Evolutionary conservation across 2,888 invertebrate species (phyloP), one percentile per base, ranked within the genome.

Genomic region (Seladonia tumulorum): DNA sequence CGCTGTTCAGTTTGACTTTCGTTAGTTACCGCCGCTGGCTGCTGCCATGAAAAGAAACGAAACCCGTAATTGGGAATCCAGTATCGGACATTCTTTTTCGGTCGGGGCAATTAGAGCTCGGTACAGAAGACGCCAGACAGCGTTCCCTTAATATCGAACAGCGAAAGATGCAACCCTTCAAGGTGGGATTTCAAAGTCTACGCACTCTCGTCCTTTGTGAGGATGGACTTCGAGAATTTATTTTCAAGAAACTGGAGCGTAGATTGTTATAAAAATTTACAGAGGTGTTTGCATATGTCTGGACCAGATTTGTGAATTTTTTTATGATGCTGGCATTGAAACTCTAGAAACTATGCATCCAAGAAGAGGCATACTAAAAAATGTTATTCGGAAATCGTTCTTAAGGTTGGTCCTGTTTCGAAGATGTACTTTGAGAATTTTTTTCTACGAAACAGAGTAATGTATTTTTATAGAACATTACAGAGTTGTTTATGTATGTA

Each of bases 1-100:
- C 53, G 66, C 35, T 35, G 35, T 22, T 29, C 35, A 18, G 35
- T 66, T 66, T 66, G 66, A 66, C 66, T 66, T 66, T 66, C 66
- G 66, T 66, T 66, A 63, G 63, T 63, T 63, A 63, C 63, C 29
- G 29, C 63, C 63, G 25, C 16, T 0, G 14, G 5, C 25, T 16
- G 63, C 16, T 29, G 16, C 63, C 29, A 2, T n/a, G 16, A 14
- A 63, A 63, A 29, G 25, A 63, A 63, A 14, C 16, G 63, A 29
- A 63, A 16, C 63, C 16, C 63, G 29, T 63, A 63, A 63, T 29
- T 14, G 63, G 16, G 29, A 29, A 63, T 29, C 16, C 63, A 16
- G 14, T 29, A 29, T 29, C 63, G 63, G 7, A 63, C 63, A 16
- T 63, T 63, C 60, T 29, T 63, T 63, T n/a, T 25, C 60, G 3